Base-by-base conservation (phyloP, 2,797 vertebrate species). In the Danio kyathit region DNA sequence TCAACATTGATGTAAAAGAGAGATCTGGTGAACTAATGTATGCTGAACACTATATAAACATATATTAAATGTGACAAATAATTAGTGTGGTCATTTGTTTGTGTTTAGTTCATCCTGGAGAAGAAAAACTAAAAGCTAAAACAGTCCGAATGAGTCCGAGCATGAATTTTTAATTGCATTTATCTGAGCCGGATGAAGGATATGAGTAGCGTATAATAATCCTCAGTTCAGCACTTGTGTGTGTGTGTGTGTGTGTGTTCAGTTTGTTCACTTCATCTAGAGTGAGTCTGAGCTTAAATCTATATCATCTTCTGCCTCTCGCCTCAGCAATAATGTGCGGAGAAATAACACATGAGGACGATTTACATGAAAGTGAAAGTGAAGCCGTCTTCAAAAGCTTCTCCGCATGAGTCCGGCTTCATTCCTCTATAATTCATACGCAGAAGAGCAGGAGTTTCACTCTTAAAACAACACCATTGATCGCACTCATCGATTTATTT, bases 311-410 rank as follows among this genome's bases (percentile, higher is more conserved):
- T 65, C 76, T 44, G 54, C 87, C 75, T 90, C 87, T 90, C 85
- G 88, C 90, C 90, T 85, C 74, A 71, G 70, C 82, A 87, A 89
- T 79, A 85, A 90, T 89, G 90, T 82, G 83, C 81, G 88, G 88
- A 90, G 89, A 92, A 90, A 92, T 89, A 89, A 87, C 87, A 83
- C 84, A 84, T 81, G 70, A 83, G 83, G 43, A 87, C 79, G 86
- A 92, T 93, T 93, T 91, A 89, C 91, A 93, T 92, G 89, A 88
- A 92, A 92, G 92, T 91, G 89, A 92, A 91, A 92, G 67, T 21
- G 61, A 80, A 82, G 73, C 75, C 78, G 59, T 85, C 1, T 29
- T 29, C 29, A 29, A 29, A 29, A 29, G 29, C 29, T 29, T 29
- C 29, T 29, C 29, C 29, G 29, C 29, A 29, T 29, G 29, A 90